These are phyloP conservation scores for Spisula solida DNA, from an alignment of 2,888 invertebrate species.

Conservation along the genomic window DNA sequence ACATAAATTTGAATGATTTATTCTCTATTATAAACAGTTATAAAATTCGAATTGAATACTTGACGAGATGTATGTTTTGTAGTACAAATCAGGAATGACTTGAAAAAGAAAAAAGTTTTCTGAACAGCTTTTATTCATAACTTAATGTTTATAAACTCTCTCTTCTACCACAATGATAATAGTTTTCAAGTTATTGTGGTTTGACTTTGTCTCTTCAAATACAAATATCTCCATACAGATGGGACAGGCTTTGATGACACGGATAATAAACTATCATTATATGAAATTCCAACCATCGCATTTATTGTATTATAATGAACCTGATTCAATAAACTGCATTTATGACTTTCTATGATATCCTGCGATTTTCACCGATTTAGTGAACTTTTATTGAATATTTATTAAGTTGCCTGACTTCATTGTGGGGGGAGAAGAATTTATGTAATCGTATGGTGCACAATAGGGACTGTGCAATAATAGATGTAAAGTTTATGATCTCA, in stretches of 20 bases:
- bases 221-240: not conserved
- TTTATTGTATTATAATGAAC: not conserved
- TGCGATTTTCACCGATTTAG: not conserved
- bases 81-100: not conserved
- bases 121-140: not conserved
- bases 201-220: not conserved
- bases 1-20: too few species aligned
- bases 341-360: not conserved
- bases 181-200: slow-evolving; percentile 16
- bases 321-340: slow-evolving; percentile 1
- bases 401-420: slow-evolving; percentile 2
- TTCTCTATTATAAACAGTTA: too few species aligned
- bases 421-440: not conserved
- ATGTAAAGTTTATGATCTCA: not conserved
- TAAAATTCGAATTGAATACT: too few species aligned
- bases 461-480: not conserved
- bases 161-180: not conserved
- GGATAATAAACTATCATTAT: not conserved
- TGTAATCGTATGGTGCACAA: not conserved
- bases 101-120: not conserved
- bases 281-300: not conserved
- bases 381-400: slow-evolving; percentile 7
- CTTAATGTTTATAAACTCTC: not conserved
- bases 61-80: not conserved
- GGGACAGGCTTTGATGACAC: not conserved